Base-by-base conservation (phyloP, 1,140 invertebrate species). In the Drusus annulatus region DNA sequence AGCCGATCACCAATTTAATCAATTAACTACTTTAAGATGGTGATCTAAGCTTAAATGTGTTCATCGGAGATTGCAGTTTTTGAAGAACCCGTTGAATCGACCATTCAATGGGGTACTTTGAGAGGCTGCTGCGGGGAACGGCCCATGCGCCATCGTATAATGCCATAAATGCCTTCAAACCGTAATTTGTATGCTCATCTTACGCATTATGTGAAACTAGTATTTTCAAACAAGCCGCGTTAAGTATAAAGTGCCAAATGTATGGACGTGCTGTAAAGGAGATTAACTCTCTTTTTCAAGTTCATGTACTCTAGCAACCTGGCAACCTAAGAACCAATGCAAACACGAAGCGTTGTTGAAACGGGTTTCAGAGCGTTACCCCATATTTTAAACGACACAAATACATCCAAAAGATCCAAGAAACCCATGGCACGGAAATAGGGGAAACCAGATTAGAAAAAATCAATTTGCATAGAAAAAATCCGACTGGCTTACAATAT, bases 31-130 rank as follows among this genome's bases (percentile, higher is more conserved):
- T 65, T 65, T 65, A 65, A 65, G 62, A 65, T 28, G 21, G 60
- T 63, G 62, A 65, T 65, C 62, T 65, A 65, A 65, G 62, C 62
- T 10, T 65, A 65, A 65, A 65, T 65, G 62, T 28, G 23, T 65
- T 65, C 25, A 65, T 65, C 62, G 62, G 62, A 65, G 62, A 65
- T 65, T 21, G 62, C 62, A 25, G 21, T 65, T 65, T 65, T 31
- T 28, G 21, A 65, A 65, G 21, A 65, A 25, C 62, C 25, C 21
- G 25, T 65, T 28, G 10, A 65, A 65, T 65, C 62, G 62, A 23
- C 28, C 21, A 65, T 65, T 65, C 21, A 65, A 65, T 65, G 21
- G 62, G 62, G 21, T n/a, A 65, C 28, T 65, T 65, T 65, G 62
- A 3, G n/a, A 4, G 28, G 36, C 23, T 65, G 62, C 28, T n/a